Percentiles rank a stretch among this genome's conserved stretches.
These are phyloP conservation scores for Cebuella pygmaea DNA, from an alignment of 2,797 vertebrate genomes.

Conservation along the genomic window DNA sequence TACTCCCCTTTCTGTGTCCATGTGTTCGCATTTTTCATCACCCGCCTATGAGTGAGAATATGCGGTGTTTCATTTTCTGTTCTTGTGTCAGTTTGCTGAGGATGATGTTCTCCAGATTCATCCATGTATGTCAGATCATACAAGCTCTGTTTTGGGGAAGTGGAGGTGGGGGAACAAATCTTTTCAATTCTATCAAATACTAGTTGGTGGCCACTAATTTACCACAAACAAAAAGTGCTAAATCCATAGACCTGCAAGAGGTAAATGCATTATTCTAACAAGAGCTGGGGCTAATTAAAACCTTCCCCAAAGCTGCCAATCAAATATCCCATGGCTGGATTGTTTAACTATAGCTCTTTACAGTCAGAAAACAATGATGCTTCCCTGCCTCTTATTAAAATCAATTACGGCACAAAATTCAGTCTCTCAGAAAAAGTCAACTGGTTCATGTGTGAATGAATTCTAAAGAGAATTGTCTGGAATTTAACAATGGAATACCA, in stretches of 20 bases:
- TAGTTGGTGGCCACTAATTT: neutral
- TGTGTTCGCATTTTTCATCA: too few relatives aligned
- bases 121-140: neutral
- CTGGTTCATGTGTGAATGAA: neutral
- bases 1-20: too few relatives aligned
- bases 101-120: too few relatives aligned
- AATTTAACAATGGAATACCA: neutral
- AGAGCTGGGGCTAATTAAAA: neutral
- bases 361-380: neutral
- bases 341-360: neutral
- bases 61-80: too few relatives aligned
- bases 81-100: too few relatives aligned
- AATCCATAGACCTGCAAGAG: neutral
- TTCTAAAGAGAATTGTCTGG: neutral
- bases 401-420: neutral
- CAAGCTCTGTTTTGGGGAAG: neutral
- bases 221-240: neutral
- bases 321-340: neutral
- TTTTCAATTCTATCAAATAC: slow-evolving; percentile 23
- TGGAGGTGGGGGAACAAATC: neutral
- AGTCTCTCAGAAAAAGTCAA: neutral
- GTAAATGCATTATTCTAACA: neutral
- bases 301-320: neutral
- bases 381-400: neutral
- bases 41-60: too few relatives aligned